Conservation (phyloP, 2,797 vertebrate species). For the Fratercula arctica region DNA sequence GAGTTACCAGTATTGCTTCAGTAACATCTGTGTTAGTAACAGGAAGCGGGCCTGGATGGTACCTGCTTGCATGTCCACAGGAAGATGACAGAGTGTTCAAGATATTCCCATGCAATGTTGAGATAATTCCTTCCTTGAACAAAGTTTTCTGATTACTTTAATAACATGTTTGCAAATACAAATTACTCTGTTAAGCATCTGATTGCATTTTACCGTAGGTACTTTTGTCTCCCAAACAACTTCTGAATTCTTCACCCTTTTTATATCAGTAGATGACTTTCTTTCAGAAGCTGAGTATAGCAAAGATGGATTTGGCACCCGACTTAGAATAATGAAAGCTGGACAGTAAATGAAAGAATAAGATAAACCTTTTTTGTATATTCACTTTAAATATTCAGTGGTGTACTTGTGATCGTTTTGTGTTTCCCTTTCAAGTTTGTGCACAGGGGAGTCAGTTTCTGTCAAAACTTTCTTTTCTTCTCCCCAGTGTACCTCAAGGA, state of each 20-base stretch:
- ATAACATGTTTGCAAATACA: fast-evolving
- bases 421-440: background rate
- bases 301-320: background rate
- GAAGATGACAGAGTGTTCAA: background rate
- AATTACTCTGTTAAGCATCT: background rate
- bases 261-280: background rate
- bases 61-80: background rate
- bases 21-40: background rate
- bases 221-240: background rate
- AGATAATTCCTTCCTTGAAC: background rate
- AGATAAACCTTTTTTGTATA: background rate
- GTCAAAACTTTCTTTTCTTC: background rate
- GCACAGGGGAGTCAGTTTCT: background rate
- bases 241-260: background rate
- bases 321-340: background rate
- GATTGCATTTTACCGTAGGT: background rate
- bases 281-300: background rate
- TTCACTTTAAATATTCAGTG: background rate
- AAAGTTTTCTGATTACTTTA: background rate
- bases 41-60: background rate
- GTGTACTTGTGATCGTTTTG: background rate
- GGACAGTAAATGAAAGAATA: background rate
- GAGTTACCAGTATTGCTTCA: background rate
- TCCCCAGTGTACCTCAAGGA: background rate
- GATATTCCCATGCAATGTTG: background rate